Percentiles rank a stretch among this genome's conserved stretches.
Evolutionary conservation across 37 sponge, comb jelly and placozoan genomes (phyloP).

Genomic region (Halisarca cf. caerulea): DNA sequence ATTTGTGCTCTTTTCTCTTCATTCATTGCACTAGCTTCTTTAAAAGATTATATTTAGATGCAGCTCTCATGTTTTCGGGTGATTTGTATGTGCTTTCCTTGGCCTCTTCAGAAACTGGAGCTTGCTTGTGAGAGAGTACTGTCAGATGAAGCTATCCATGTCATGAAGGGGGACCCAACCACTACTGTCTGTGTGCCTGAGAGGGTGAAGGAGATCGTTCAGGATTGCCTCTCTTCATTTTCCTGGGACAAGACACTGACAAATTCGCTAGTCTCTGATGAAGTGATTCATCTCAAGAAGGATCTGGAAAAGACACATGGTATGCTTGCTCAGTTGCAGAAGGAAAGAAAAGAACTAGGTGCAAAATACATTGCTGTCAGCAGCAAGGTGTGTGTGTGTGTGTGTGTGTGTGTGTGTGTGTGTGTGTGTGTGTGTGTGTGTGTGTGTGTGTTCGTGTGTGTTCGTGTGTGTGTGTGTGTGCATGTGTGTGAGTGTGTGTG

Average conservation of each 20-base stretch:
- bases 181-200: slow-evolving; percentile 50
- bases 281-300: slow-evolving; percentile 40
- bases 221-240: slow-evolving; percentile 47
- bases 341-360: slow-evolving; percentile 42
- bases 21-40: no score
- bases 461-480: slow-evolving; percentile 1
- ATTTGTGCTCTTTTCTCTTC: no score
- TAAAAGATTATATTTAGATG: no score
- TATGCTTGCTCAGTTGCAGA: slow-evolving; percentile 33
- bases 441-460: slow-evolving; percentile 21
- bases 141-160: slow-evolving; percentile 43
- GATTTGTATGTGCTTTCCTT: no score
- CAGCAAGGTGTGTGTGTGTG: slow-evolving; percentile 31
- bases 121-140: slow-evolving; percentile 44
- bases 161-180: slow-evolving; percentile 42
- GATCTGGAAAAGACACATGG: slow-evolving; percentile 51
- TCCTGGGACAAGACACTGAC: slow-evolving; percentile 2
- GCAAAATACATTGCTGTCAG: slow-evolving; percentile 60
- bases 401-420: slow-evolving; percentile 32
- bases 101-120: slow-evolving; percentile 48
- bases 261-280: neutral
- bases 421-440: slow-evolving; percentile 32
- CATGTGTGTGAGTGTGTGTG: no score
- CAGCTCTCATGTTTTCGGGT: no score
- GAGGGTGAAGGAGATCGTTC: slow-evolving; percentile 60